phyloP scores from a whole-genome alignment of 1,140 invertebrate genomes.

The Elymnias hypermnestra region DNA sequence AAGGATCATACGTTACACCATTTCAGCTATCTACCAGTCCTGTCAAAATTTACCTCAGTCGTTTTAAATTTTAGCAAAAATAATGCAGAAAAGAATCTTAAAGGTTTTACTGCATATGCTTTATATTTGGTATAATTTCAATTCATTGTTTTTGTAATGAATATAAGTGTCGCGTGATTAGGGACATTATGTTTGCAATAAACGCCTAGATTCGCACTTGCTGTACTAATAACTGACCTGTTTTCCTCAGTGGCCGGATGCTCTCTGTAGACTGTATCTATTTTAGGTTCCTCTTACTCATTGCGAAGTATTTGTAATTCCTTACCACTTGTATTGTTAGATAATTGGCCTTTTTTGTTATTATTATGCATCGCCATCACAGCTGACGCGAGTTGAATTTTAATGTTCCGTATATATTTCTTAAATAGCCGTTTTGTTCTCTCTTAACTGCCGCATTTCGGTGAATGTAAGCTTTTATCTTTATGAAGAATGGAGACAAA shows the following conservation, averaged over 20 bases:
- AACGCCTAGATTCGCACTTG: constrained; percentile 34
- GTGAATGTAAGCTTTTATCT: constrained; percentile 2
- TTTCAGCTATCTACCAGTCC: too few relatives aligned
- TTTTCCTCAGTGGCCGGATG: constrained; percentile 45
- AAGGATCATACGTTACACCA: too few relatives aligned
- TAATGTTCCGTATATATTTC: constrained; percentile 6
- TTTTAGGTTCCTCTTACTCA: constrained; percentile 39
- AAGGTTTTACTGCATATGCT: too few relatives aligned
- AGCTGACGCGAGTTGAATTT: constrained; percentile 8
- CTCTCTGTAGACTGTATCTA: constrained; percentile 32
- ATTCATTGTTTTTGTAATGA: too few relatives aligned
- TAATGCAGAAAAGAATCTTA: too few relatives aligned
- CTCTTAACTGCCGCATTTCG: constrained; percentile 2
- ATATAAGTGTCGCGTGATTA: too few relatives aligned
- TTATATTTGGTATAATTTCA: too few relatives aligned
- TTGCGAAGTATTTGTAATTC: constrained; percentile 31
- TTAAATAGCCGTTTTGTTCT: constrained; percentile 9
- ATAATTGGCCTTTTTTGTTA: constrained; percentile 22
- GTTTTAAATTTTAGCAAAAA: too few relatives aligned
- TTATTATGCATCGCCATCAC: constrained; percentile 12
- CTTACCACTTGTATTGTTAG: constrained; percentile 22
- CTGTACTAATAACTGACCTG: constrained; percentile 51
- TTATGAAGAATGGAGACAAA: constrained; percentile 1
- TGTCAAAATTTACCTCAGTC: too few relatives aligned
- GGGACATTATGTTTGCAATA: constrained; percentile 12